Conservation (phyloP, 35 echinoderm and acorn worm species). For the Hemicentrotus pulcherrimus region DNA sequence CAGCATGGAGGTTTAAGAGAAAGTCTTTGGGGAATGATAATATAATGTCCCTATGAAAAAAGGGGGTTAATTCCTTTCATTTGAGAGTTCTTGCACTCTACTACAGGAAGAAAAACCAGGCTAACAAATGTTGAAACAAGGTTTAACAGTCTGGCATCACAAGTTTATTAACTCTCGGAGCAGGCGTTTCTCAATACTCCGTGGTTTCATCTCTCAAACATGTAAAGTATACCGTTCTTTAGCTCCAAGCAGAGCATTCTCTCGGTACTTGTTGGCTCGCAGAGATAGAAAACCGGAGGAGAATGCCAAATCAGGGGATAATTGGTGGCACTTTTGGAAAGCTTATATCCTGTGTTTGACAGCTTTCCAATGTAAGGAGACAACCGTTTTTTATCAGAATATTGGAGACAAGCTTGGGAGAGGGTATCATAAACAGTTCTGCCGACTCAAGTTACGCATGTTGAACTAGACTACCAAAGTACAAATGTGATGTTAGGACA, state of each 20-base stretch:
- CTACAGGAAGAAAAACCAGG: background rate
- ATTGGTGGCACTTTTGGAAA: slow-evolving; percentile 38
- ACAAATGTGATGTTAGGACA: no score
- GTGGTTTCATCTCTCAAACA: background rate
- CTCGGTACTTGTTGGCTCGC: background rate
- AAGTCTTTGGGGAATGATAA: slow-evolving; percentile 1
- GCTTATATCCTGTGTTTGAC: background rate
- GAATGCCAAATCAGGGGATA: background rate
- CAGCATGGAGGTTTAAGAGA: background rate
- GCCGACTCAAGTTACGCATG: no score
- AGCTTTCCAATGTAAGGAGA: background rate
- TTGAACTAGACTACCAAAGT: no score
- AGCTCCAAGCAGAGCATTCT: background rate
- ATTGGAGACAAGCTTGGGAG: background rate
- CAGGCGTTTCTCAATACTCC: background rate
- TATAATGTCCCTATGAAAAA: background rate
- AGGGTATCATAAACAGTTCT: background rate
- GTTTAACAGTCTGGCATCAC: slow-evolving; percentile 5
- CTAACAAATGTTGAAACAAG: slow-evolving; percentile 19
- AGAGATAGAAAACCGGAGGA: background rate
- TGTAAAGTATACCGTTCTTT: background rate
- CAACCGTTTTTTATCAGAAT: background rate
- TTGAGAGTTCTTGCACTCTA: background rate
- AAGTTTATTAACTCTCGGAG: background rate
- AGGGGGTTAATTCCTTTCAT: background rate